Evolutionary conservation across 2,797 vertebrate genomes (phyloP).

Genomic region (Miichthys miiuy): DNA sequence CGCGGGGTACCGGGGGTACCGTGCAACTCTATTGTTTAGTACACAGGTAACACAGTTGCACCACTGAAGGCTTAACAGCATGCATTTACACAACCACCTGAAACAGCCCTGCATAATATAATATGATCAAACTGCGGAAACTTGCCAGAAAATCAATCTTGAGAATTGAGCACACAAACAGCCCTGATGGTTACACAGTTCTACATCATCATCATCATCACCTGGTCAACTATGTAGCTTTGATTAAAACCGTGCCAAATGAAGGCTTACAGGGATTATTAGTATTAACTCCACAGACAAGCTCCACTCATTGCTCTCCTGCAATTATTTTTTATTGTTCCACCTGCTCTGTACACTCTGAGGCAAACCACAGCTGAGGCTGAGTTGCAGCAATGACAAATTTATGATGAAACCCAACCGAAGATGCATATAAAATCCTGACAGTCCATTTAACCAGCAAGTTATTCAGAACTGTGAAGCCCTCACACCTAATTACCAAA

Average conservation of each 20-base stretch:
- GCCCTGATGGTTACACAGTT: neutral
- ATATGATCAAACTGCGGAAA: neutral
- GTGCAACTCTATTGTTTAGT: neutral
- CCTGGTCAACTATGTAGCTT: neutral
- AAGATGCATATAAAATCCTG: neutral
- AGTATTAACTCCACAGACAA: neutral
- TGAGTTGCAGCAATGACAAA: neutral
- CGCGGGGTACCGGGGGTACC: no score
- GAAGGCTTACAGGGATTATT: neutral
- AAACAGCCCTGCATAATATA: neutral
- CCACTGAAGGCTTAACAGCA: neutral
- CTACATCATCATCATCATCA: neutral
- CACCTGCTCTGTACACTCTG: neutral
- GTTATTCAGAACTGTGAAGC: conserved; percentile 1
- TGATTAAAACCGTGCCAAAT: neutral
- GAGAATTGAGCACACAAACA: conserved; percentile 1
- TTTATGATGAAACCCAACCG: neutral
- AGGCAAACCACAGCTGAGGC: neutral
- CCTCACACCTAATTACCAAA: neutral
- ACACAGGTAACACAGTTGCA: neutral
- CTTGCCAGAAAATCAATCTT: neutral
- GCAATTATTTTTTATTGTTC: neutral
- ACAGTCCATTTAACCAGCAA: neutral
- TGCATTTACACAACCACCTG: neutral
- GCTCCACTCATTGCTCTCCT: neutral